phyloP scores from a whole-genome alignment of 30 jellyfish, hydroid and myxozoan species.

The Turritopsis rubra region DNA sequence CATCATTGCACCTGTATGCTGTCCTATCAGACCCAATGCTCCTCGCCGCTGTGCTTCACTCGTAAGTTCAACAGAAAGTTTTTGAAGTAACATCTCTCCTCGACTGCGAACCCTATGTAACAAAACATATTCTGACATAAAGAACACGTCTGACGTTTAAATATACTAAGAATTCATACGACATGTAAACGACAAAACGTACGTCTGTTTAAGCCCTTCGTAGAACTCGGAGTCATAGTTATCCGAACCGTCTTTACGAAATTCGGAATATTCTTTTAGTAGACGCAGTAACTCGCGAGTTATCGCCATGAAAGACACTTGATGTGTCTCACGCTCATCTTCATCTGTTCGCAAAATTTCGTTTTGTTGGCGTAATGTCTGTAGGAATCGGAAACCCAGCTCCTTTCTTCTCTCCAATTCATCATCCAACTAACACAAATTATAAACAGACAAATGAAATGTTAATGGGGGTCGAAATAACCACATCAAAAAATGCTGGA shows the following conservation, averaged over 20 bases:
- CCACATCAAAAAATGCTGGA: no score
- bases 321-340: constrained; percentile 70
- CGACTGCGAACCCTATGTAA: constrained; percentile 72
- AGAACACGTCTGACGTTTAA: neutral
- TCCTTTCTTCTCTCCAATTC: constrained; percentile 85
- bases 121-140: neutral
- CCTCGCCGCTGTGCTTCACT: constrained; percentile 93
- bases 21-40: constrained; percentile 85
- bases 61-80: constrained; percentile 47
- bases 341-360: constrained; percentile 51
- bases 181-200: neutral
- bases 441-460: neutral
- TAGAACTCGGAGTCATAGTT: constrained; percentile 29
- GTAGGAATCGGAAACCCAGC: constrained; percentile 49
- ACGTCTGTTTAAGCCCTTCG: constrained; percentile 76
- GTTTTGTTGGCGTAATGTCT: constrained; percentile 43
- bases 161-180: neutral
- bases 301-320: constrained; percentile 82
- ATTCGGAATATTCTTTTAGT: constrained; percentile 45
- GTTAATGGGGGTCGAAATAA: no score
- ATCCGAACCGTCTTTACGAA: constrained; percentile 43
- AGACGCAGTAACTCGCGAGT: constrained; percentile 67
- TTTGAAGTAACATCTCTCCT: constrained; percentile 51
- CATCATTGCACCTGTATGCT: constrained; percentile 64
- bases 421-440: constrained; percentile 55